Conservation (phyloP, 2,888 invertebrate species). For the Alitta virens region DNA sequence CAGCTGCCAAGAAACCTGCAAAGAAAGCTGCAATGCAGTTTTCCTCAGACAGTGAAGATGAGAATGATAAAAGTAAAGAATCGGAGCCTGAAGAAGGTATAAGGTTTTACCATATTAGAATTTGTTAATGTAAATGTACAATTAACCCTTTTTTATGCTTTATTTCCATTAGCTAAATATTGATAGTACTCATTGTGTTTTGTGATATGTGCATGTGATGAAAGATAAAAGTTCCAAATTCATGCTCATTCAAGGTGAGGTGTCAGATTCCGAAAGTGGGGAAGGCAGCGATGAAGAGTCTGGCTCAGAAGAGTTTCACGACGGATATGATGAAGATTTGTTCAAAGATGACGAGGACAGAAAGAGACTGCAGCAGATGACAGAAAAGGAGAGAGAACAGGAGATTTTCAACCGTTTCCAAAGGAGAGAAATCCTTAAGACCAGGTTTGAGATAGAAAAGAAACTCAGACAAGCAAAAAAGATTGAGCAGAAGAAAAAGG, state of each 20-base stretch:
- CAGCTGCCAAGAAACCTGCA: conserved; percentile 38
- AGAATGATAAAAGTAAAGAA: conserved; percentile 33
- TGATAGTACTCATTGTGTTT: too few species aligned
- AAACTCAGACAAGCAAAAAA: conserved; percentile 82
- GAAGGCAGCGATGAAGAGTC: conserved; percentile 33
- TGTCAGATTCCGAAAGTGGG: conserved; percentile 64
- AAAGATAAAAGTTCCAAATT: too few species aligned
- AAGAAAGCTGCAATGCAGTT: conserved; percentile 39
- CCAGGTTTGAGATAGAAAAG: conserved; percentile 92
- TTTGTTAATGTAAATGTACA: too few species aligned
- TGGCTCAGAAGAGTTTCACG: conserved; percentile 80
- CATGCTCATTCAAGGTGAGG: conserved; percentile 68
- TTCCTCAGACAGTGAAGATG: conserved; percentile 48
- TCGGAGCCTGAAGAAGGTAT: conserved; percentile 56
- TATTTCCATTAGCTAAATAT: too few species aligned
- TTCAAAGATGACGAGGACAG: conserved; percentile 97
- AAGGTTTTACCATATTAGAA: not conserved
- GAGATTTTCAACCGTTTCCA: conserved; percentile 96
- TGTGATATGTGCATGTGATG: too few species aligned
- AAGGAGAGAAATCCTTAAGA: conserved; percentile 88
- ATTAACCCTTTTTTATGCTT: not conserved
- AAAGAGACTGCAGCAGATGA: conserved; percentile 83
- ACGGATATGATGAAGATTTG: conserved; percentile 93
- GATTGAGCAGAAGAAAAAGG: conserved; percentile 66
- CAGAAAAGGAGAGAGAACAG: conserved; percentile 95